Evolutionary conservation across 1,140 invertebrate genomes (phyloP).

Genomic region (Ips typographus): DNA sequence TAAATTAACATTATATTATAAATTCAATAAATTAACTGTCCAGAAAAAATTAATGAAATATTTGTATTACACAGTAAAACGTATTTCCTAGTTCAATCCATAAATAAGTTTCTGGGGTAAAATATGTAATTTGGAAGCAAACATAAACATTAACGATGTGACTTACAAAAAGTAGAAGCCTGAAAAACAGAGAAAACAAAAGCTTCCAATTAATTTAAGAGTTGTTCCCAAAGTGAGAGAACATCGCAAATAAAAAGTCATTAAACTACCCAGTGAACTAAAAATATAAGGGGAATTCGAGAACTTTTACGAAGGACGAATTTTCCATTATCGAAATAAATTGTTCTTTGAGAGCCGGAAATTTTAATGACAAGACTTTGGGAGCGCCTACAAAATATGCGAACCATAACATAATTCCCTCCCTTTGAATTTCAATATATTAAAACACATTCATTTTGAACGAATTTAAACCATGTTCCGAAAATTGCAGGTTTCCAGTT

Average conservation of each 20-base stretch:
- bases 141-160: not conserved
- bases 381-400: no score
- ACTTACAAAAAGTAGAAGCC: not conserved
- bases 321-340: not conserved
- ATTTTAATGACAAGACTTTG: no score
- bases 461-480: no score
- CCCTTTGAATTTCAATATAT: no score
- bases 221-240: not conserved
- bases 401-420: no score
- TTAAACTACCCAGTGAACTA: constrained; percentile 6
- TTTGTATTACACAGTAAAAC: not conserved
- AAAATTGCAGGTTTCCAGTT: no score
- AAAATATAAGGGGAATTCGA: constrained; percentile 4
- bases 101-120: constrained; percentile 1
- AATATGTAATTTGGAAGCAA: not conserved
- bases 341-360: not conserved
- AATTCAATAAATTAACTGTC: no score
- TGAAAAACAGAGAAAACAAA: not conserved
- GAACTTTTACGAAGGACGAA: not conserved
- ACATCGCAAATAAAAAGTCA: constrained; percentile 10
- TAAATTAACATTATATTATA: no score
- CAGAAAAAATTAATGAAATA: not conserved
- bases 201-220: not conserved
- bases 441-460: no score
- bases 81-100: constrained; percentile 6